phyloP scores from a whole-genome alignment of 1,140 invertebrate genomes.

The Potamilus streckersoni region DNA sequence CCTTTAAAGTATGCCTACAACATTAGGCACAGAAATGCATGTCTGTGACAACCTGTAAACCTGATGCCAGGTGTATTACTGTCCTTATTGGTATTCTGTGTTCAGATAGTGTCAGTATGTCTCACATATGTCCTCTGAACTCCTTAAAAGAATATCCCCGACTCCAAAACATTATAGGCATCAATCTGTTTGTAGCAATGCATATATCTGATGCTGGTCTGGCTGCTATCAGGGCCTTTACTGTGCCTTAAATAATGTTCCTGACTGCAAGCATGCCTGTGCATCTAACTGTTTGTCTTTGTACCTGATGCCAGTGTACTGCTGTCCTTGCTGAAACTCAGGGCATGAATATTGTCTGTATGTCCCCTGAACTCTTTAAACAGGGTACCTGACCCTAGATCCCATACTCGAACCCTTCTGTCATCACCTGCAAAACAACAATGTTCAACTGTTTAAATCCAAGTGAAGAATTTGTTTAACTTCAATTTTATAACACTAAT shows the following conservation, averaged over 20 bases:
- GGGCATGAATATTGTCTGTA: conserved; percentile 73
- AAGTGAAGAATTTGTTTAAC: too few relatives aligned
- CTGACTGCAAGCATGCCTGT: conserved; percentile 77
- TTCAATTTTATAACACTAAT: too few relatives aligned
- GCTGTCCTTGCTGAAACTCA: conserved; percentile 75
- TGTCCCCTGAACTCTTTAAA: conserved; percentile 75
- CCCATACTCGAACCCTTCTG: conserved; percentile 77
- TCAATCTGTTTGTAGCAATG: too few relatives aligned
- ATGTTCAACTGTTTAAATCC: too few relatives aligned
- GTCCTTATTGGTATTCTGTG: too few relatives aligned
- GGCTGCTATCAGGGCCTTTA: conserved; percentile 75
- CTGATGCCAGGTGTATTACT: too few relatives aligned
- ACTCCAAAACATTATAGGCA: too few relatives aligned
- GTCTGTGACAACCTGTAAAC: too few relatives aligned
- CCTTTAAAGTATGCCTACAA: conserved; percentile 74
- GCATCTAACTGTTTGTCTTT: conserved; percentile 71
- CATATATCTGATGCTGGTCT: conserved; percentile 70
- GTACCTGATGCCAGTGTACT: conserved; percentile 72
- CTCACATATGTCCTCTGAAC: too few relatives aligned
- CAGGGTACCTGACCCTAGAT: conserved; percentile 74
- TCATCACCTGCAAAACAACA: conserved; percentile 72
- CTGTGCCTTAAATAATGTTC: conserved; percentile 72
- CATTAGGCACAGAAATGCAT: conserved; percentile 69
- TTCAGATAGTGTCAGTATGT: too few relatives aligned
- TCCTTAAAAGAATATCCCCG: too few relatives aligned